Percentiles rank a stretch among this genome's conserved stretches.
Evolutionary conservation across 2,888 invertebrate species (phyloP).

Genomic region (Dolomedes plantarius): DNA sequence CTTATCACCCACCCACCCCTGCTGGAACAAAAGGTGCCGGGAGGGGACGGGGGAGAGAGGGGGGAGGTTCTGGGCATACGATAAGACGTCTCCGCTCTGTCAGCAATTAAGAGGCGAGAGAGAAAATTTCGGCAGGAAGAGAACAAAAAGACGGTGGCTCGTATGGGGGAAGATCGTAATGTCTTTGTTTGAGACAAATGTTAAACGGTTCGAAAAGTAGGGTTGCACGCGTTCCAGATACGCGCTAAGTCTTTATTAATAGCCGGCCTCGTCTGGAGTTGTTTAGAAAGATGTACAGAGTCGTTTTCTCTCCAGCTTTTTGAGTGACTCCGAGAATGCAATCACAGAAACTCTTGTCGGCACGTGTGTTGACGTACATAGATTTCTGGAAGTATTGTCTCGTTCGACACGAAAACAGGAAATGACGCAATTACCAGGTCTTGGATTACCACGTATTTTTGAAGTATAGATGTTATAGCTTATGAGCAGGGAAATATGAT

Average conservation of each 20-base stretch:
- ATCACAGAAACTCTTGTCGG: no score
- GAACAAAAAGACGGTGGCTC: conserved; percentile 41
- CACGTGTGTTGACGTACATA: no score
- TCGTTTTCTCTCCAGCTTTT: background rate
- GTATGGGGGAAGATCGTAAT: conserved; percentile 51
- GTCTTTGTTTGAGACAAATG: conserved; percentile 34
- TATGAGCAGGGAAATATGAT: no score
- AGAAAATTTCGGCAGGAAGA: background rate
- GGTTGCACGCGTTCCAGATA: background rate
- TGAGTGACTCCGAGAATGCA: no score
- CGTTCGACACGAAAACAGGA: no score
- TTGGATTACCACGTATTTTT: no score
- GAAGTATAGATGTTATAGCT: no score
- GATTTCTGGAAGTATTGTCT: no score
- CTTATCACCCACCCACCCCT: conserved; percentile 8
- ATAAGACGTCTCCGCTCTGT: conserved; percentile 57
- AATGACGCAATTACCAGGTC: no score
- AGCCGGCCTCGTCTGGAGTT: background rate
- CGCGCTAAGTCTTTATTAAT: background rate
- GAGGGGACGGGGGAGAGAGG: conserved; percentile 2
- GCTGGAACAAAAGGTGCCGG: conserved; percentile 31
- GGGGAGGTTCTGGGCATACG: conserved; percentile 18
- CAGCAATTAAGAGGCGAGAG: conserved; percentile 45
- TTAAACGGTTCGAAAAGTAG: background rate
- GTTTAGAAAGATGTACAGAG: background rate